Evolutionary conservation across 2,797 vertebrate genomes (phyloP).

Genomic region (Loriculus beryllinus): DNA sequence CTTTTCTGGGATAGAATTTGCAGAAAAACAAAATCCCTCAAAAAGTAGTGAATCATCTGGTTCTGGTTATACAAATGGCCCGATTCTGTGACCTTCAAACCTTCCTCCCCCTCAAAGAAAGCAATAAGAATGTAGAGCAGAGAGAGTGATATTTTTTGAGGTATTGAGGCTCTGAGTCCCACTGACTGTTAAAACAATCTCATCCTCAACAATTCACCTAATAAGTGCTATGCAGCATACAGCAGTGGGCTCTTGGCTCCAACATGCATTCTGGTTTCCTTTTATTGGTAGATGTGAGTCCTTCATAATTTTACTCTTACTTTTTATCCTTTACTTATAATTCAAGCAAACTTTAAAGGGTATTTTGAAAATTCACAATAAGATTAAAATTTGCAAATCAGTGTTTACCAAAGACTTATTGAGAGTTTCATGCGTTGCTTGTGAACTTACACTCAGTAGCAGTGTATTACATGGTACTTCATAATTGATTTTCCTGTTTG

Average conservation of each 20-base stretch:
- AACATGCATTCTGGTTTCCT: background rate
- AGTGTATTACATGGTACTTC: background rate
- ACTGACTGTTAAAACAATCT: background rate
- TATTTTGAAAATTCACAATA: background rate
- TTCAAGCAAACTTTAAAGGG: background rate
- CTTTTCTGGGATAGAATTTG: slow-evolving; percentile 36
- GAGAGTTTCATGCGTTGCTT: background rate
- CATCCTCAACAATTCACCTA: background rate
- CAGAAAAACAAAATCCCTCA: slow-evolving; percentile 7
- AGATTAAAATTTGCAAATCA: background rate
- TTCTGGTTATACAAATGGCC: slow-evolving; percentile 21
- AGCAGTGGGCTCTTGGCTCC: background rate
- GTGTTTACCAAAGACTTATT: background rate
- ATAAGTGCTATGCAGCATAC: background rate
- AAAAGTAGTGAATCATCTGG: slow-evolving; percentile 58
- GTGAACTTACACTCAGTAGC: background rate
- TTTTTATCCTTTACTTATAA: background rate
- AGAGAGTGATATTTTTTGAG: background rate
- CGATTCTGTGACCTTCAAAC: slow-evolving; percentile 21
- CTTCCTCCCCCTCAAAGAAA: slow-evolving; percentile 21
- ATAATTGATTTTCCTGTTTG: background rate
- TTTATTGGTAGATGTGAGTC: background rate
- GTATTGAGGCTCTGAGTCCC: background rate
- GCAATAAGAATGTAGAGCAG: slow-evolving; percentile 21
- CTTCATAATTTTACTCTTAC: background rate